Evolutionary conservation across 1,140 invertebrate species (phyloP), one percentile per base, ranked within the genome.

Genomic region (Cephus cinctus): DNA sequence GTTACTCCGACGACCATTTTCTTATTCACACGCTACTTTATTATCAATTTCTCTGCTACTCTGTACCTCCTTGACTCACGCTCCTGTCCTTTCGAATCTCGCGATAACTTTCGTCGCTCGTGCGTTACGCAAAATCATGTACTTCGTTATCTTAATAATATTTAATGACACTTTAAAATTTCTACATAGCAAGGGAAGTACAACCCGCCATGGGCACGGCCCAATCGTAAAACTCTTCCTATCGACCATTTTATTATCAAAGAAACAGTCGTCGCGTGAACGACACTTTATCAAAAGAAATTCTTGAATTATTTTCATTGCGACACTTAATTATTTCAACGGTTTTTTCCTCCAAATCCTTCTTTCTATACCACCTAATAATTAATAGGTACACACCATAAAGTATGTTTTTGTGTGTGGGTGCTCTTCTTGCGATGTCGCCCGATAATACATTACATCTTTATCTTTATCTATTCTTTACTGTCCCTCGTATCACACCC

Each of bases 151-250:
- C 57, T 66, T 59, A 64, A 67, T 69, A 75, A 75, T 63, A 72
- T 67, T 73, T 66, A 73, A 68, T 74, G 71, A 71, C 65, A 69
- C 63, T 68, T 72, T 59, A 65, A 70, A 71, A 73, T 73, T 73
- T 73, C 69, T 73, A 67, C 65, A 71, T 50, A 64, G 65, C 69
- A 70, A 63, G 63, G 54, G 52, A 65, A 59, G 47, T 56, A 54
- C 49, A 62, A 57, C 59, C 59, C 61, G 60, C 61, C 50, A 31
- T 64, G 60, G 65, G 59, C 63, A 64, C 59, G 53, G 57, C 61
- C 67, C 64, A 66, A 54, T 59, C 49, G 58, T 52, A 59, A 61
- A 61, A 68, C 57, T 55, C 44, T 56, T 56, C 40, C 49, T 48
- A 52, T 54, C 52, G 48, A 43, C 52, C 46, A 43, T 16, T 15